Percentiles rank a stretch among this genome's conserved stretches.
Evolutionary conservation across 2,888 invertebrate genomes (phyloP).

Genomic region (Orthosia incerta): DNA sequence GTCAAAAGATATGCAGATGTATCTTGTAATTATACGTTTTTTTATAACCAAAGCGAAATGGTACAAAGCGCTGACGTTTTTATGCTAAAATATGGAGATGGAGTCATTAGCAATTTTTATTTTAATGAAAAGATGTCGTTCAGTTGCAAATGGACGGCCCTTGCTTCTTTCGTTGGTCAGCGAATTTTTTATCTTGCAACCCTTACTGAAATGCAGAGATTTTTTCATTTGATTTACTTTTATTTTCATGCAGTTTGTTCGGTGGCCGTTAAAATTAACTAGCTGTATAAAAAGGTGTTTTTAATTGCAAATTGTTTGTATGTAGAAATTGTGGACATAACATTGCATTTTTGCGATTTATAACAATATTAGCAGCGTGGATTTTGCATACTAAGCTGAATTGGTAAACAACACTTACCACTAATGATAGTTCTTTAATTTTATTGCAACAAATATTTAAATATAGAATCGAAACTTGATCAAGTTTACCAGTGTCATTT

Average conservation of each 20-base stretch:
- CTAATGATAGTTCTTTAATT: neutral
- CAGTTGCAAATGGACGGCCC: slow-evolving; percentile 70
- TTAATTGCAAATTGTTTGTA: slow-evolving; percentile 54
- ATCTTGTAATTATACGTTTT: slow-evolving; percentile 80
- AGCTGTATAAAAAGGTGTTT: slow-evolving; percentile 30
- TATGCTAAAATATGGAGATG: slow-evolving; percentile 90
- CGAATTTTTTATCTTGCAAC: slow-evolving; percentile 79
- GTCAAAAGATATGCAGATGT: slow-evolving; percentile 88
- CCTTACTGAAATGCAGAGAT: slow-evolving; percentile 65
- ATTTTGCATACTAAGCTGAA: neutral
- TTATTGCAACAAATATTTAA: neutral
- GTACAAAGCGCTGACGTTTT: slow-evolving; percentile 84
- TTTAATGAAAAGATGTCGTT: slow-evolving; percentile 86
- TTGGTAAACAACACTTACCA: neutral
- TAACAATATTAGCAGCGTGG: neutral
- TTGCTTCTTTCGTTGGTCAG: slow-evolving; percentile 79
- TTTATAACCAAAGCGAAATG: slow-evolving; percentile 78
- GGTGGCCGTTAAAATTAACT: slow-evolving; percentile 46
- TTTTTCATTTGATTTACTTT: slow-evolving; percentile 62
- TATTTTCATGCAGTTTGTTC: slow-evolving; percentile 60
- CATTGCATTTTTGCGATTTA: slow-evolving; percentile 20
- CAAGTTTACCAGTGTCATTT: neutral
- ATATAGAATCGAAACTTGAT: neutral
- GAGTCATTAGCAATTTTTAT: slow-evolving; percentile 88
- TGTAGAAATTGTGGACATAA: slow-evolving; percentile 27